Evolutionary conservation across 2,888 invertebrate genomes (phyloP), one percentile per base, ranked within the genome.

Genomic region (Zeuzera pyrina): DNA sequence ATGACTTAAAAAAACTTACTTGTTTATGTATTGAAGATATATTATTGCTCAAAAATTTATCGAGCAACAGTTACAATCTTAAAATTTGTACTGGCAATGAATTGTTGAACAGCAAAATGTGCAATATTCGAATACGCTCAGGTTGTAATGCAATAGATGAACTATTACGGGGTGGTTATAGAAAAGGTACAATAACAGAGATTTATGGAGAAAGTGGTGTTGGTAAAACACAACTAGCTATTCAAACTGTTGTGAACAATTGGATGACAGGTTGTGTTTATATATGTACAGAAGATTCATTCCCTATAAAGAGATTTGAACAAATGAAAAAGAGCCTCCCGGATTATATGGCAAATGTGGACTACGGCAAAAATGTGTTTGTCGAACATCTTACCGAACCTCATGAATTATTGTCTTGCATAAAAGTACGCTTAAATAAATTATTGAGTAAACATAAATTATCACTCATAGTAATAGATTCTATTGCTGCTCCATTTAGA

Each of bases 191-290:
- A 14, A 84, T 94, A 30, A 90, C 90, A 34, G 94, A 94, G 83
- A 77, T 95, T 46, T 88, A 86, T 59, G 94, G 94, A n/a, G 88
- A 89, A 64, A 91, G 92, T 73, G 91, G 91, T 10, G 85, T 87
- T 47, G 94, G 94, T 3, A 94, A 94, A 79, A 93, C 93, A 0
- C 94, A 94, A 62, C 57, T 94, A 25, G 90, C 89, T 43, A 71
- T 94, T 30, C 92, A 93, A 67, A 63, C 91, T 15, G 85, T 89
- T 19, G 68, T 91, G 12, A 85, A 86, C 36, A 87, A 87, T 38
- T 92, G 92, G 67, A 65, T 86, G 31, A 25, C 45, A 53, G 45
- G 63, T 59, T 87, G 87, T 30, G 85, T 91, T 10, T 93, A 91
- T 50, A 89, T 94, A 45, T 90, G 89, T 50, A 94, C 94, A 1